Conservation (phyloP, 2,797 vertebrate species). For the Cichlasoma orientale region DNA sequence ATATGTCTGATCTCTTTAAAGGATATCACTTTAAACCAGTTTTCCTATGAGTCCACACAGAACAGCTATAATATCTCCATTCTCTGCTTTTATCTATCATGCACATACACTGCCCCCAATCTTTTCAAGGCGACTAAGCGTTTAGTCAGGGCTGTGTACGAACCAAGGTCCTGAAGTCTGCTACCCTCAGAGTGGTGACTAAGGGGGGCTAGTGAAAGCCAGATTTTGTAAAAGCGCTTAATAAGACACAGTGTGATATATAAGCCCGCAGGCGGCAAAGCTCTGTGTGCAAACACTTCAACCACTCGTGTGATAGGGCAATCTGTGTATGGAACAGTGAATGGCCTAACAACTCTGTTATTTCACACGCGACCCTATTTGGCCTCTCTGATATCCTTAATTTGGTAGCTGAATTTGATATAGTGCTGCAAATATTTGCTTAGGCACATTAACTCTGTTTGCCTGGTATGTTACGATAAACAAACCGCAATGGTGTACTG, state of each 20-base stretch:
- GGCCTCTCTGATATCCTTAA: slow-evolving; percentile 80
- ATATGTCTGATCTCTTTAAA: slow-evolving; percentile 58
- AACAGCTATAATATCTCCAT: slow-evolving; percentile 53
- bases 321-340: slow-evolving; percentile 72
- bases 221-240: slow-evolving; percentile 81
- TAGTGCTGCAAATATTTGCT: slow-evolving; percentile 83
- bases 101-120: slow-evolving; percentile 58
- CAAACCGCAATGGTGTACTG: slow-evolving; percentile 81
- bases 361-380: slow-evolving; percentile 79
- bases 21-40: slow-evolving; percentile 53
- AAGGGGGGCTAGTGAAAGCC: slow-evolving; percentile 73
- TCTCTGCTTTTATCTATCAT: slow-evolving; percentile 66
- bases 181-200: slow-evolving; percentile 60
- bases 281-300: slow-evolving; percentile 78
- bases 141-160: slow-evolving; percentile 61
- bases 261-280: slow-evolving; percentile 75
- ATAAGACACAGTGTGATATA: slow-evolving; percentile 78
- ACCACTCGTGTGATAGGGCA: slow-evolving; percentile 70
- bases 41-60: slow-evolving; percentile 47
- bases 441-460: slow-evolving; percentile 78
- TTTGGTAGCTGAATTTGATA: slow-evolving; percentile 81
- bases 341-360: slow-evolving; percentile 75
- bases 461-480: slow-evolving; percentile 77
- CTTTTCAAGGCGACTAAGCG: slow-evolving; percentile 54
- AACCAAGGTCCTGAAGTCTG: slow-evolving; percentile 62